phyloP scores from a whole-genome alignment of 2,888 invertebrate genomes.

The Drosophila picticornis region DNA sequence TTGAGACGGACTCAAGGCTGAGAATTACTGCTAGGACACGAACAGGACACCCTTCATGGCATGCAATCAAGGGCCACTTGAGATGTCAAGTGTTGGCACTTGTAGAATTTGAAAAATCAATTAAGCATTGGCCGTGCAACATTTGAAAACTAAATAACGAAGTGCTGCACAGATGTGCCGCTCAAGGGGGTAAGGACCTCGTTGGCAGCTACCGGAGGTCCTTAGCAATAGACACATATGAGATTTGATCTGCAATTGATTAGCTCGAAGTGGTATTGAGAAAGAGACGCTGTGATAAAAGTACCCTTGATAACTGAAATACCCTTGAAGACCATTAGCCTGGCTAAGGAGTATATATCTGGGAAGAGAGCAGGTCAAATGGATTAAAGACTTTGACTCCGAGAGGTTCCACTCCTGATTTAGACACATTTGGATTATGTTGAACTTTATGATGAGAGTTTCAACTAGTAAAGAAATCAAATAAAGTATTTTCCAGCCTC shows the following conservation, averaged over 20 bases:
- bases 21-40: conserved; percentile 23
- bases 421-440: neutral
- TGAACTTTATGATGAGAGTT: neutral
- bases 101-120: conserved; percentile 47
- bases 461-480: neutral
- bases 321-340: neutral
- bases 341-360: neutral
- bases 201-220: conserved; percentile 17
- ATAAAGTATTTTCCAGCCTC: neutral
- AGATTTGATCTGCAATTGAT: conserved; percentile 27
- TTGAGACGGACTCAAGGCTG: conserved; percentile 12
- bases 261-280: conserved; percentile 2
- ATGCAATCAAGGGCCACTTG: conserved; percentile 36
- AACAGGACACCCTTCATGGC: conserved; percentile 27
- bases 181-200: conserved; percentile 22
- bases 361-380: neutral
- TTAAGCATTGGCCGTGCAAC: conserved; percentile 30
- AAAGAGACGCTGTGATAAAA: too few species aligned
- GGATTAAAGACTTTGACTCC: neutral
- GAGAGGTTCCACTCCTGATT: neutral
- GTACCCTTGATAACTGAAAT: neutral
- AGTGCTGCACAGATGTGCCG: conserved; percentile 12
- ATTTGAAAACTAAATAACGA: conserved; percentile 2
- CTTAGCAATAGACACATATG: conserved; percentile 17
- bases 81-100: conserved; percentile 54